phyloP scores from a whole-genome alignment of 2,888 invertebrate species.

The Ellobium chinense region DNA sequence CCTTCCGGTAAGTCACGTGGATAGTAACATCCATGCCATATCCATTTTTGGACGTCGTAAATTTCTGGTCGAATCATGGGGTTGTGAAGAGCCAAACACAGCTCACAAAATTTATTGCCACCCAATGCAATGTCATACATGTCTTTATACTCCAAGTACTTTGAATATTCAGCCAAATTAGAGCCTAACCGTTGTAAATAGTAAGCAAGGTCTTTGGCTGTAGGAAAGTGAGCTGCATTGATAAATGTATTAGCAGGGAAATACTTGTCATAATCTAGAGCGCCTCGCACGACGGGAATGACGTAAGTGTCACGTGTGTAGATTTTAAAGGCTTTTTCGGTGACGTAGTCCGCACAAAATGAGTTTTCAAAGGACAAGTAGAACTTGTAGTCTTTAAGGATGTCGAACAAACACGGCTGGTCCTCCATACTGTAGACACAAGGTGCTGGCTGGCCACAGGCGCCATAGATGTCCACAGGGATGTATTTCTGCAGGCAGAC shows the following conservation, averaged over 20 bases:
- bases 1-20: neutral
- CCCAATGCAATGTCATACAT: neutral
- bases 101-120: neutral
- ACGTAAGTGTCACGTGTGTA: neutral
- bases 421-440: neutral
- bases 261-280: constrained; percentile 8
- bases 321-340: constrained; percentile 41
- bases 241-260: constrained; percentile 39
- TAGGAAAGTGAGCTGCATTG: constrained; percentile 43
- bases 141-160: constrained; percentile 44
- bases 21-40: neutral
- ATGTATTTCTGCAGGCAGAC: constrained; percentile 34
- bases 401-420: neutral
- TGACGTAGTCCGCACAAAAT: constrained; percentile 39
- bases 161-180: constrained; percentile 27
- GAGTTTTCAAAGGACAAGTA: constrained; percentile 46
- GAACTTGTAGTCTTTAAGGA: constrained; percentile 28
- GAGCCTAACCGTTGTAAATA: constrained; percentile 35
- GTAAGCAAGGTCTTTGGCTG: constrained; percentile 38
- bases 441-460: constrained; percentile 5
- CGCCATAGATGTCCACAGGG: constrained; percentile 30
- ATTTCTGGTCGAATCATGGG: neutral
- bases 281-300: constrained; percentile 39
- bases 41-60: neutral
- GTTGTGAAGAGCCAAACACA: neutral